These are phyloP conservation scores for Tursiops truncatus DNA, from an alignment of 2,113 vertebrate species.

Conservation along the genomic window DNA sequence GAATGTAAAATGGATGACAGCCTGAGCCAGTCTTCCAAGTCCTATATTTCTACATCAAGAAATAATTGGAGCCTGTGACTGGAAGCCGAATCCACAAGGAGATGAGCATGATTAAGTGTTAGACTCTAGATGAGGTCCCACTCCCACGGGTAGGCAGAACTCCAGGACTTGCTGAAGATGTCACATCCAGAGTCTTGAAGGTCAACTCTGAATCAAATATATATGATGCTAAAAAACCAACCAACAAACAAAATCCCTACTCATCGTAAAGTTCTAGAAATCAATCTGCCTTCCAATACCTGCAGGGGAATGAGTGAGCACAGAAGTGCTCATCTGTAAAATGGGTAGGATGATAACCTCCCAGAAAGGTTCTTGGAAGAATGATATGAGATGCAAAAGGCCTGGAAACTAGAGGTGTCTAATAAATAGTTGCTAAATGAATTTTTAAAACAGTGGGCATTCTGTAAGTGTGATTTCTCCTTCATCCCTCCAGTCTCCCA, in stretches of 20 bases:
- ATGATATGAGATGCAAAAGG: neutral
- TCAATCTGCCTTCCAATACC: neutral
- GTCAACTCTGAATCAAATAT: neutral
- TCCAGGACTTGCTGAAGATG: neutral
- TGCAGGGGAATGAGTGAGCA: neutral
- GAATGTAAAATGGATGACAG: neutral
- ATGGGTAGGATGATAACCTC: too few species aligned
- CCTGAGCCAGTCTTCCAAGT: neutral
- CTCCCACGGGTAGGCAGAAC: rapidly evolving
- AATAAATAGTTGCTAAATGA: neutral
- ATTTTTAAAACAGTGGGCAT: neutral
- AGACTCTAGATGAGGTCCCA: neutral
- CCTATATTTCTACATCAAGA: neutral
- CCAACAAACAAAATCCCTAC: neutral
- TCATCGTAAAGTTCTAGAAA: neutral
- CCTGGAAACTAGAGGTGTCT: neutral
- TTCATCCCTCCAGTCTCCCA: neutral
- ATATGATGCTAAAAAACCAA: neutral
- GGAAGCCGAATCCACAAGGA: neutral
- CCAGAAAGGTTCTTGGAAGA: neutral
- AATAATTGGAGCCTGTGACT: neutral
- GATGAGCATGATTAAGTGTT: neutral
- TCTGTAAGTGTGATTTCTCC: neutral
- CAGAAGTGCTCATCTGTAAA: neutral
- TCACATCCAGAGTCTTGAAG: neutral